Conservation (phyloP, 1,140 invertebrate species). For the Piezodorus guildinii region DNA sequence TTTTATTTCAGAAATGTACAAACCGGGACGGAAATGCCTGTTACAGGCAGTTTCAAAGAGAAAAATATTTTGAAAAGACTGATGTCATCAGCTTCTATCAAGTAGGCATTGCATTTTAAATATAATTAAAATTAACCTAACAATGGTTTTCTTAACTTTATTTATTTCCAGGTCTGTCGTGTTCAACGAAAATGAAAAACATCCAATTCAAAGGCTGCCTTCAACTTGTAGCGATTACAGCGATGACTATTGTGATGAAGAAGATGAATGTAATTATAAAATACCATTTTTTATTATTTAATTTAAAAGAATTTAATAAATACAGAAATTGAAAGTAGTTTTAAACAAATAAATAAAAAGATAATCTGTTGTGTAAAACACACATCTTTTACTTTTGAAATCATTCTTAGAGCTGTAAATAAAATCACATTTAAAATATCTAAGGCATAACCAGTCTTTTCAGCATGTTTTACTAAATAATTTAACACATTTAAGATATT, state of each 20-base stretch:
- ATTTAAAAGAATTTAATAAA: no score
- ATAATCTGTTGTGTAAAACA: no score
- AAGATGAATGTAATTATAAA: slow-evolving; percentile 30
- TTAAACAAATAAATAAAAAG: no score
- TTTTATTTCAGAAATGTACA: slow-evolving; percentile 17
- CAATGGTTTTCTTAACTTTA: background rate
- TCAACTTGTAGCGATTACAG: slow-evolving; percentile 29
- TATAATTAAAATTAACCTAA: background rate
- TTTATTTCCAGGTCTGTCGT: slow-evolving; percentile 21
- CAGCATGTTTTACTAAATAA: no score
- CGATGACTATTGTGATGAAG: slow-evolving; percentile 38
- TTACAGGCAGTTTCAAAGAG: slow-evolving; percentile 21
- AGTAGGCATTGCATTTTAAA: slow-evolving; percentile 20
- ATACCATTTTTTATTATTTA: no score
- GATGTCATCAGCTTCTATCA: slow-evolving; percentile 28
- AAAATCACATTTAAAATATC: no score
- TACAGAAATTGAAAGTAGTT: no score
- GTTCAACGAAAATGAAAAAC: slow-evolving; percentile 24
- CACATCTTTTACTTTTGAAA: no score
- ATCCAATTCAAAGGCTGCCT: slow-evolving; percentile 23
- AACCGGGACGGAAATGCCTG: background rate
- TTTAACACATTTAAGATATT: no score
- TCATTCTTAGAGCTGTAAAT: no score
- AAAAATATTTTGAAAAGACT: slow-evolving; percentile 27
- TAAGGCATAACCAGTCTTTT: no score